Conservation (phyloP, 2,888 invertebrate species). For the Alcis repandata region DNA sequence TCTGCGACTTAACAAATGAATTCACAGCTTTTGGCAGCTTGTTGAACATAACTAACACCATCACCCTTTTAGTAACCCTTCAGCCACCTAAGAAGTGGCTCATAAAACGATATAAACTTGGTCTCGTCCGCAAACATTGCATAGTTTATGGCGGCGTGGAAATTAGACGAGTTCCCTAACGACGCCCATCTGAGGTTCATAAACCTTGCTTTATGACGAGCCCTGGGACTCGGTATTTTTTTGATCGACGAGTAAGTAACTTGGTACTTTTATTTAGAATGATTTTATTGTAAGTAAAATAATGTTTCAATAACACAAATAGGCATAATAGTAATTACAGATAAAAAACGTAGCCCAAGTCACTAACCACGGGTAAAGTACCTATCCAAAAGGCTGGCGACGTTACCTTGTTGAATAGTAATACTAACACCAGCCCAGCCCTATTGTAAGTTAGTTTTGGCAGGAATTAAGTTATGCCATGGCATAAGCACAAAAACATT, state of each 20-base stretch:
- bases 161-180: conserved; percentile 25
- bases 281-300: too few species aligned
- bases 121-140: conserved; percentile 23
- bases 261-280: too few species aligned
- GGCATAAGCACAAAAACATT: too few species aligned
- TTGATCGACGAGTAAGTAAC: conserved; percentile 11
- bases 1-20: background rate
- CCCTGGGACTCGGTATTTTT: conserved; percentile 27
- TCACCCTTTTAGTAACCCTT: conserved; percentile 14
- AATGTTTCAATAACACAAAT: too few species aligned
- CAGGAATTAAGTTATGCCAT: too few species aligned
- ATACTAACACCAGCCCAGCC: too few species aligned
- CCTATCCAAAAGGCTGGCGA: too few species aligned
- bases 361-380: too few species aligned
- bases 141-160: conserved; percentile 28
- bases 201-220: conserved; percentile 28
- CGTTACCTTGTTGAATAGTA: too few species aligned
- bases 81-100: conserved; percentile 15
- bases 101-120: conserved; percentile 31
- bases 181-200: conserved; percentile 7
- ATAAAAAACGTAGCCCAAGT: too few species aligned
- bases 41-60: conserved; percentile 1
- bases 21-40: background rate
- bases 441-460: too few species aligned
- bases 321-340: too few species aligned